Evolutionary conservation across 2,797 vertebrate genomes (phyloP), one percentile per base, ranked within the genome.

Genomic region (Diplodus puntazzo): DNA sequence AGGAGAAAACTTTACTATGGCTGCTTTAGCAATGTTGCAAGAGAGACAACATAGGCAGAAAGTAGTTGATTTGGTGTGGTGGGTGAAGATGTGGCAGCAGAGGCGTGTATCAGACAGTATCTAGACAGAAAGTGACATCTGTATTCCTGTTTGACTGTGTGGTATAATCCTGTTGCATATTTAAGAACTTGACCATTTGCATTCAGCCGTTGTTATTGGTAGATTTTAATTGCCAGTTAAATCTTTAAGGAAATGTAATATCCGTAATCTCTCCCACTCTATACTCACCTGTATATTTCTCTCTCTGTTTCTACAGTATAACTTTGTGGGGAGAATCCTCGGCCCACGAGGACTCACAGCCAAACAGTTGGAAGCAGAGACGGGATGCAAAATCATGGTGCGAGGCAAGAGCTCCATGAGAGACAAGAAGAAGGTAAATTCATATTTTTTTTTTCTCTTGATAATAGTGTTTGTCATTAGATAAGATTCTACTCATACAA

Each of bases 341-440:
- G 96, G 96, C 50, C 96, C 96, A 20, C 93, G 96, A 27, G 96
- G 96, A 84, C 94, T 96, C 77, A 96, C 96, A 20, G 95, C 96
- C 82, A 96, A 96, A 91, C 96, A 96, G 92, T 86, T 96, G 90
- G 96, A 96, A 89, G 95, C 96, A 73, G 96, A 96, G 81, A 96
- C 96, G 2, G 96, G 96, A 85, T 96, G 96, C 89, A 96, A 96
- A 94, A 96, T 96, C 88, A 96, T 96, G 96, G 96, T 96, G 84
- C 93, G 96, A 90, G 96, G 96, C 66, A 96, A 96, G 86, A 96
- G 96, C 90, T 96, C 96, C 80, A 96, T 96, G 96, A 94, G 96
- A 86, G 96, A 96, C 94, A 95, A 94, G 81, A 96, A 96, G 92
- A 96, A 96, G 96, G 96, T 96, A 92, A 94, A 93, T 43, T 49